A percentile compares a stretch with the other conserved stretches of the same genome.
These are phyloP conservation scores for Steinernema feltiae DNA, from an alignment of 1,140 invertebrate genomes.

Conservation along the genomic window DNA sequence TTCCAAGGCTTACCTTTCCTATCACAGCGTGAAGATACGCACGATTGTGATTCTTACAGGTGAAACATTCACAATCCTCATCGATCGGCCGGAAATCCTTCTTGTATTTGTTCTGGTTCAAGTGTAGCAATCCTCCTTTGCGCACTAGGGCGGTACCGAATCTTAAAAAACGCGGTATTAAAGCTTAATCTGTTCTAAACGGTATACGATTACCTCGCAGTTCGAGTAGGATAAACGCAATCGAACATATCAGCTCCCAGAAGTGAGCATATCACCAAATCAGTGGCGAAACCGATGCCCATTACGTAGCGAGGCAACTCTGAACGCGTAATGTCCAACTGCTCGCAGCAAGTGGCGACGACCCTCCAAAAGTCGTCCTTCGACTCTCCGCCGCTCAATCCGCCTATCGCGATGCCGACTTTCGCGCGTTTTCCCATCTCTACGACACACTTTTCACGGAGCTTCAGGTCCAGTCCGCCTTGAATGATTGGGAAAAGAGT, in stretches of 20 bases:
- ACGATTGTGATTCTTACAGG: no score
- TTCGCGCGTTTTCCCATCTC: constrained; percentile 77
- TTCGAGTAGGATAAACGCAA: constrained; percentile 73
- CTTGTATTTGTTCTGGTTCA: no score
- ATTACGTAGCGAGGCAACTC: constrained; percentile 91
- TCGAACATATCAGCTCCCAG: constrained; percentile 97
- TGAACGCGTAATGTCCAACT: constrained; percentile 65
- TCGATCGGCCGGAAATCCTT: no score
- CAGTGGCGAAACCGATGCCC: constrained; percentile 91
- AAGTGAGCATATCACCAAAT: constrained; percentile 92
- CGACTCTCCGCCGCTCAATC: constrained; percentile 90
- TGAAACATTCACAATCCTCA: no score
- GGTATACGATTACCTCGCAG: constrained; percentile 54
- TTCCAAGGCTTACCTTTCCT: no score
- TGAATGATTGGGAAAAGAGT: constrained; percentile 96
- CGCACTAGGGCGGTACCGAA: no score
- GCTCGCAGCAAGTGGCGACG: constrained; percentile 78
- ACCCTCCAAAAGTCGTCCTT: constrained; percentile 94
- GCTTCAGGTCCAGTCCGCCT: constrained; percentile 75
- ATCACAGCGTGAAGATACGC: no score
- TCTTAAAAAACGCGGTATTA: no score
- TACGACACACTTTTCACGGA: constrained; percentile 74
- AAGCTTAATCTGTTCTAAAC: no score
- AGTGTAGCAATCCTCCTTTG: no score
- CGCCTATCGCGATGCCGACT: constrained; percentile 90